A percentile compares a stretch with the other conserved stretches of the same genome.
Conservation (phyloP, 2,888 invertebrate species). For the Celastrina argiolus region DNA sequence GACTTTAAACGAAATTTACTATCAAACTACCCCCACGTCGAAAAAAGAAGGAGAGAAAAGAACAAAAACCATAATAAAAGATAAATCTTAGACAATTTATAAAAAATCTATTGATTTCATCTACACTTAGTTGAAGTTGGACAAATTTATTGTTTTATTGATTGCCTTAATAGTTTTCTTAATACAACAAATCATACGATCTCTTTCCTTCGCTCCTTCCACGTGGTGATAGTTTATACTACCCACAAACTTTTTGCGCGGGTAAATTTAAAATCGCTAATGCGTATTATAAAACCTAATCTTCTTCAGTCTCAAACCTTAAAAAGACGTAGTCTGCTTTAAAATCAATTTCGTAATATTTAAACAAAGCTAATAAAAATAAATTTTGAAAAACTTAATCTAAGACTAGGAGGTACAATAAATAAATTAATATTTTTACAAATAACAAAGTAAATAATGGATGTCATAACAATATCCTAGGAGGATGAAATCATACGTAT, state of each 20-base stretch:
- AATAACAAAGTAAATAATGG: not conserved
- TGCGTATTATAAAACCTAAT: conserved; percentile 33
- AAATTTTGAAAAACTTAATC: conserved; percentile 7
- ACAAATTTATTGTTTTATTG: no score
- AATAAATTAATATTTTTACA: not conserved
- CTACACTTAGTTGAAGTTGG: no score
- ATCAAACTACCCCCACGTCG: conserved; percentile 26
- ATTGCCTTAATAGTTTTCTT: no score
- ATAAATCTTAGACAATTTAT: not conserved
- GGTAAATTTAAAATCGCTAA: conserved; percentile 14
- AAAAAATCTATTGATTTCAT: no score
- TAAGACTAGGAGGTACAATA: not conserved
- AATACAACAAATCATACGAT: not conserved
- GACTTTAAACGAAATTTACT: conserved; percentile 54
- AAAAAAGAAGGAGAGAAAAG: not conserved
- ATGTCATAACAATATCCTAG: not conserved
- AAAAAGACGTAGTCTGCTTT: conserved; percentile 26
- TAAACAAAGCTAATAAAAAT: conserved; percentile 2
- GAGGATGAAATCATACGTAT: not conserved
- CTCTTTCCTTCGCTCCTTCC: not conserved
- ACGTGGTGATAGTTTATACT: not conserved
- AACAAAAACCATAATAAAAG: not conserved
- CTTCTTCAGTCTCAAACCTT: conserved; percentile 43
- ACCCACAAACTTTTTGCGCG: not conserved
- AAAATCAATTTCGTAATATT: conserved; percentile 9